phyloP scores from a whole-genome alignment of 2,113 vertebrate genomes.

The Apistogramma diplotaenia region DNA sequence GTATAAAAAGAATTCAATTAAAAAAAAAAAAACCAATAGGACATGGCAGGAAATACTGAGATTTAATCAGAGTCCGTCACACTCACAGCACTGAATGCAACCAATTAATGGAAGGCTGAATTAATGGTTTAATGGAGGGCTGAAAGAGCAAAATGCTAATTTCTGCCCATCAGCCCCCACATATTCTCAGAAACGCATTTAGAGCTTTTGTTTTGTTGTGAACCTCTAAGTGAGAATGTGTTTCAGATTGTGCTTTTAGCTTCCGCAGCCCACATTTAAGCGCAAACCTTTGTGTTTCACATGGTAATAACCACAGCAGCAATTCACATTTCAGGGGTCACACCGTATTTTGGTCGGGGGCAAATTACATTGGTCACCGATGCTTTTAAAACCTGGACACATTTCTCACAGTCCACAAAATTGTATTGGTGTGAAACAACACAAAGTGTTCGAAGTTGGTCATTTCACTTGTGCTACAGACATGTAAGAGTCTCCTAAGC shows the following conservation, averaged over 20 bases:
- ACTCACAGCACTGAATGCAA: slow-evolving; percentile 39
- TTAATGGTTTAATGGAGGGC: slow-evolving; percentile 51
- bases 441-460: not conserved
- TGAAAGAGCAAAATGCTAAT: slow-evolving; percentile 50
- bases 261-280: not conserved
- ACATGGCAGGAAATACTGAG: slow-evolving; percentile 28
- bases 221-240: slow-evolving; percentile 9
- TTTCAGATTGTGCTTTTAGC: slow-evolving; percentile 15
- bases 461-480: not conserved
- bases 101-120: slow-evolving; percentile 49
- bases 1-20: slow-evolving; percentile 58
- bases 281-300: not conserved
- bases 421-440: not conserved
- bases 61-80: slow-evolving; percentile 48
- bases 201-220: slow-evolving; percentile 8
- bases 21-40: slow-evolving; percentile 41
- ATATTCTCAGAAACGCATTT: slow-evolving; percentile 13
- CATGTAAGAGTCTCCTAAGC: not conserved
- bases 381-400: not conserved
- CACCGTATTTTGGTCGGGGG: not conserved
- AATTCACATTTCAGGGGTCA: not conserved
- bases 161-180: slow-evolving; percentile 7
- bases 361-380: not conserved
- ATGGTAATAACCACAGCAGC: not conserved
- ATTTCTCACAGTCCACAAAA: not conserved